These are phyloP conservation scores for Stylophora pistillata DNA, from an alignment of 64 coral and sea anemone genomes.

Conservation along the genomic window DNA sequence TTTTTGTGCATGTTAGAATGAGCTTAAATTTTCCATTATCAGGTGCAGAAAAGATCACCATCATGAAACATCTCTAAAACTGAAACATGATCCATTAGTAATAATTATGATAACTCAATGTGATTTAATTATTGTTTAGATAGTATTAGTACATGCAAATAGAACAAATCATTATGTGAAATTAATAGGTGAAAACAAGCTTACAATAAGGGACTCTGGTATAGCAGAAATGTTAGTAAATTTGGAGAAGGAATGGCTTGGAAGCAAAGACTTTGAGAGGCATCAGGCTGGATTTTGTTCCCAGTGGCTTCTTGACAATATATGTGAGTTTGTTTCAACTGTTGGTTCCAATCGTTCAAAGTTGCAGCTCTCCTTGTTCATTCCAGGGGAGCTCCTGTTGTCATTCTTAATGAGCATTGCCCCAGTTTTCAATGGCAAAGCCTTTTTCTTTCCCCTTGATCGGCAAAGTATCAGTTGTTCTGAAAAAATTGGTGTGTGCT, in stretches of 20 bases:
- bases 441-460: too few species aligned
- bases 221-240: constrained; percentile 69
- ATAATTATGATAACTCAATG: too few species aligned
- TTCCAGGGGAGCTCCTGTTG: neutral
- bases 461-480: too few species aligned
- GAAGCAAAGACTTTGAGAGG: constrained; percentile 61
- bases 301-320: constrained; percentile 95
- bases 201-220: constrained; percentile 66
- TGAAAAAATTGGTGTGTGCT: too few species aligned
- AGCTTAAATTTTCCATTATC: too few species aligned
- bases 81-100: too few species aligned
- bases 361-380: neutral
- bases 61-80: too few species aligned
- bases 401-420: too few species aligned
- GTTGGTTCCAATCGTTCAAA: neutral
- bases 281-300: constrained; percentile 98
- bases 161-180: neutral
- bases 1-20: too few species aligned
- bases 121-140: too few species aligned
- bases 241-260: constrained; percentile 78
- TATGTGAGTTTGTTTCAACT: constrained; percentile 63
- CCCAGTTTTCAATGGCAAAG: too few species aligned
- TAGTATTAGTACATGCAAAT: neutral
- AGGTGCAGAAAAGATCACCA: too few species aligned
- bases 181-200: constrained; percentile 89